These are phyloP conservation scores for Sturmia bella DNA, from an alignment of 2,888 invertebrate genomes.

Conservation along the genomic window DNA sequence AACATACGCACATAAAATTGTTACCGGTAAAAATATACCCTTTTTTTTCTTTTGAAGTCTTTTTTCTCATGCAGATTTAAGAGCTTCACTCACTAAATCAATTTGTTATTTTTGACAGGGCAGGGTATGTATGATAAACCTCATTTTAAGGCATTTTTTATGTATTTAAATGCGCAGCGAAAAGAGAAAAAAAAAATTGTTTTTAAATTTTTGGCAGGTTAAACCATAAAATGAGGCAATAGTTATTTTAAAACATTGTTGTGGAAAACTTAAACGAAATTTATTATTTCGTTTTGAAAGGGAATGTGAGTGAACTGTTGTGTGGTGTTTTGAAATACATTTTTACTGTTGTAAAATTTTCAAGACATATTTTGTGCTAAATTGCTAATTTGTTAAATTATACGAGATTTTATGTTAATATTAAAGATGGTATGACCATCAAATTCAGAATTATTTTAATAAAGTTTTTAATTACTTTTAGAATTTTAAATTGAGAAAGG, in stretches of 20 bases:
- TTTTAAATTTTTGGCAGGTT: neutral
- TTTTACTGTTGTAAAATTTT: neutral
- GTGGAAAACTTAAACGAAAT: slow-evolving; percentile 38
- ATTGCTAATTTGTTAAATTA: too few relatives aligned
- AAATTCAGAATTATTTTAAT: too few relatives aligned
- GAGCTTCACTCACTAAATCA: slow-evolving; percentile 71
- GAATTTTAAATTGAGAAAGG: too few relatives aligned
- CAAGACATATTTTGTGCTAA: neutral
- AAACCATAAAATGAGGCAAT: slow-evolving; percentile 21
- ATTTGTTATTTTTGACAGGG: slow-evolving; percentile 80
- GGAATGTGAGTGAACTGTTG: neutral
- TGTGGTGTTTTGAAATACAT: neutral
- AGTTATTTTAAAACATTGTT: slow-evolving; percentile 28
- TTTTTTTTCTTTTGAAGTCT: slow-evolving; percentile 25
- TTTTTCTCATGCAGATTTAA: slow-evolving; percentile 71
- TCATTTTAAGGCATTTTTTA: slow-evolving; percentile 73
- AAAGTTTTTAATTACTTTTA: too few relatives aligned
- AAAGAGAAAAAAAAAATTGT: slow-evolving; percentile 22
- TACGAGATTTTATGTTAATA: too few relatives aligned
- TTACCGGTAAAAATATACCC: slow-evolving; percentile 22
- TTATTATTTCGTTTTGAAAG: slow-evolving; percentile 13
- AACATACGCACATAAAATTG: slow-evolving; percentile 7
- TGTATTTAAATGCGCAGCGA: slow-evolving; percentile 37
- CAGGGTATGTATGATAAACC: slow-evolving; percentile 75
- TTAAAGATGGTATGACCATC: too few relatives aligned